Base-by-base conservation (phyloP, 2,888 invertebrate species). In the Branchipolynoe longqiensis region DNA sequence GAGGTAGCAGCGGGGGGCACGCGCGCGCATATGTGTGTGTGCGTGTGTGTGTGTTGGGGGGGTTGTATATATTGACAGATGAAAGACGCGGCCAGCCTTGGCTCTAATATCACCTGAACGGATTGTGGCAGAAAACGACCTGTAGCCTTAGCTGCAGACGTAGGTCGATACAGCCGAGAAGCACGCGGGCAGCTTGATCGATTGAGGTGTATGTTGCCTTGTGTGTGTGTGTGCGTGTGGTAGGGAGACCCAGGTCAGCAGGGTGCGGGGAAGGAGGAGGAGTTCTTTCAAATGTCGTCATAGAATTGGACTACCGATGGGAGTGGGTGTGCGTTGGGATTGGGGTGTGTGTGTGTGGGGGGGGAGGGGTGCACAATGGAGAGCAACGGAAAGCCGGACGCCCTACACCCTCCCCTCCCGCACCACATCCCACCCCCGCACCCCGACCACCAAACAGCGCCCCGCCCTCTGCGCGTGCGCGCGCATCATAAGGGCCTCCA, bases 221-320 rank as follows among this genome's bases (percentile, higher is more conserved):
- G 41, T 54, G n/a, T n/a, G n/a, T n/a, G n/a, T n/a, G n/a, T n/a
- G n/a, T n/a, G n/a, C n/a, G n/a, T n/a, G n/a, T n/a, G n/a, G n/a
- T n/a, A n/a, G n/a, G n/a, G n/a, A n/a, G n/a, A n/a, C n/a, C n/a
- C n/a, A n/a, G n/a, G n/a, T n/a, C n/a, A n/a, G n/a, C n/a, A n/a
- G n/a, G n/a, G n/a, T n/a, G n/a, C n/a, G n/a, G n/a, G n/a, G n/a
- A n/a, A n/a, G n/a, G n/a, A n/a, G n/a, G n/a, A n/a, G 31, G 48
- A 78, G 48, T 78, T 78, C 78, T 78, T 78, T 78, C 48, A 78
- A 78, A 78, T 28, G 78, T 41, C 78, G 41, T 78, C 78, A 78
- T 78, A 28, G 54, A 28, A 78, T 78, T 41, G 78, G 54, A 78
- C 25, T 78, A 78, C 28, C 22, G 78, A 31, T 54, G 69, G 33